Conservation (phyloP, 2,888 invertebrate genomes). For the Lordiphosa fenestrarum region DNA sequence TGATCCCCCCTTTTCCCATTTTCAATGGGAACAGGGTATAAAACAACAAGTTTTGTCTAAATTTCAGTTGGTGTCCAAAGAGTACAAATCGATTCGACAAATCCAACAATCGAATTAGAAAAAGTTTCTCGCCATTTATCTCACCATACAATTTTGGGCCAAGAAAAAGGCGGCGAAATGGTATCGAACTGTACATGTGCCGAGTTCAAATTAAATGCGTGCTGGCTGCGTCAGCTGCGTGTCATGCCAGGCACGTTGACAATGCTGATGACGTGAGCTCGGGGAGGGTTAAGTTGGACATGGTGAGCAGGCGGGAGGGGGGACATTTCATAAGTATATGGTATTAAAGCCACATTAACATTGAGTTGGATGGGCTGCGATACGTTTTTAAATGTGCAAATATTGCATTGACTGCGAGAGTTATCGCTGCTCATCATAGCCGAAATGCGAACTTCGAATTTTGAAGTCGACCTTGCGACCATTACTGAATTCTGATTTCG, state of each 20-base stretch:
- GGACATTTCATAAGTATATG: slow-evolving; percentile 34
- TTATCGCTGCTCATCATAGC: slow-evolving; percentile 62
- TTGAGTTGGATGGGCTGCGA: slow-evolving; percentile 66
- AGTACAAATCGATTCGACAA: no score
- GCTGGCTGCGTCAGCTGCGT: slow-evolving; percentile 34
- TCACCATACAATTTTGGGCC: no score
- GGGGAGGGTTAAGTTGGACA: slow-evolving; percentile 44
- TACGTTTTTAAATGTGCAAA: slow-evolving; percentile 69
- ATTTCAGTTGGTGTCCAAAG: no score
- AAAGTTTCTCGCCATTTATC: no score
- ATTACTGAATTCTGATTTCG: slow-evolving; percentile 71
- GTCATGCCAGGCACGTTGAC: slow-evolving; percentile 62
- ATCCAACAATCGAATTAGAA: no score
- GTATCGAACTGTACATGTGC: slow-evolving; percentile 54
- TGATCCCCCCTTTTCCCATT: no score
- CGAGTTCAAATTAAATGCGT: slow-evolving; percentile 42
- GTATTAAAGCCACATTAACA: slow-evolving; percentile 67
- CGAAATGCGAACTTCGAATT: slow-evolving; percentile 20
- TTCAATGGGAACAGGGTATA: no score
- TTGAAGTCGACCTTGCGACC: slow-evolving; percentile 63
- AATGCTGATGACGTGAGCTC: slow-evolving; percentile 47
- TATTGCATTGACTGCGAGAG: slow-evolving; percentile 56
- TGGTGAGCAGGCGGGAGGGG: slow-evolving; percentile 19
- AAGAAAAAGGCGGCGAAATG: slow-evolving; percentile 62
- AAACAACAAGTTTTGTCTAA: no score